Percentiles rank a stretch among this genome's conserved stretches.
These are phyloP conservation scores for Rotaria socialis DNA, from an alignment of 2,888 invertebrate species.

Conservation along the genomic window DNA sequence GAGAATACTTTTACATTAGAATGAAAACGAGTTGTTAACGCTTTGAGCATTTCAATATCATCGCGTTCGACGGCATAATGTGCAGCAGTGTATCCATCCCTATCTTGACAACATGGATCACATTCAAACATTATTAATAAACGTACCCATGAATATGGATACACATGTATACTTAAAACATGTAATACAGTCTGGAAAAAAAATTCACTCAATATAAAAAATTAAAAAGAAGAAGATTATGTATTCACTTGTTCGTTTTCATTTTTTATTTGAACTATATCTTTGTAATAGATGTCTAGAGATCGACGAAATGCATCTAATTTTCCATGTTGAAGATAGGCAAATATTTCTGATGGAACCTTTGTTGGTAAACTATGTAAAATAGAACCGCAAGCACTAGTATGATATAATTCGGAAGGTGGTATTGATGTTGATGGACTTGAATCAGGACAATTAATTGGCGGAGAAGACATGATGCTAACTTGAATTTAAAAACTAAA, in stretches of 20 bases:
- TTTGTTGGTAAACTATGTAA: not conserved
- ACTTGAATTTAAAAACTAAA: not conserved
- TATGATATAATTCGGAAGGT: not conserved
- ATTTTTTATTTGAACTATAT: not conserved
- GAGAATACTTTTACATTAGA: not conserved
- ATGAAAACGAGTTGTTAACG: not conserved
- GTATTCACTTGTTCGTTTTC: not conserved
- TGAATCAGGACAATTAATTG: not conserved
- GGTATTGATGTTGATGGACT: not conserved
- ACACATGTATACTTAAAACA: not conserved
- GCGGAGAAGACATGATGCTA: not conserved
- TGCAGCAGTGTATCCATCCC: not conserved
- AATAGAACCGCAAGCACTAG: not conserved
- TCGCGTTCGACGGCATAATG: not conserved
- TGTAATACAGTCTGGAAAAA: not conserved
- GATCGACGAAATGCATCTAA: not conserved
- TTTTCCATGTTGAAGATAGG: not conserved
- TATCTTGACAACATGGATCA: not conserved
- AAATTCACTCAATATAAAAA: not conserved
- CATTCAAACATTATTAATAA: not conserved
- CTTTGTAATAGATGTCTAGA: not conserved
- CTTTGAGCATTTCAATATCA: not conserved
- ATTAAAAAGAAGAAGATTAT: not conserved
- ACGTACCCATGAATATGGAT: not conserved
- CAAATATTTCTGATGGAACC: not conserved